These are phyloP conservation scores for Megalops atlanticus DNA, from an alignment of 2,113 vertebrate genomes.

Conservation along the genomic window DNA sequence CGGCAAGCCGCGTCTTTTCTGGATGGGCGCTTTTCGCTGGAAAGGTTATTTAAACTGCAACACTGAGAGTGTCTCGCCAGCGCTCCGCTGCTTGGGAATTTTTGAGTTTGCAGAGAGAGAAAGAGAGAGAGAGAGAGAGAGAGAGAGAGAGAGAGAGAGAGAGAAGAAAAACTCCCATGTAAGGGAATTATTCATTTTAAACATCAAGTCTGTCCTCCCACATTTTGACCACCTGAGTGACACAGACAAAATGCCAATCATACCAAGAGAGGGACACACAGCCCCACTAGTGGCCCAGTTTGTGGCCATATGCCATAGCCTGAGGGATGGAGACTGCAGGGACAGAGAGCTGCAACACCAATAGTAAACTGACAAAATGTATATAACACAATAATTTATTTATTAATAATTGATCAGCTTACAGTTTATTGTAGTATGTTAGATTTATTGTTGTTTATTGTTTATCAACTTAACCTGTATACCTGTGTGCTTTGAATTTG, in stretches of 20 bases:
- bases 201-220: not conserved
- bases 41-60: not conserved
- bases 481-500: no score
- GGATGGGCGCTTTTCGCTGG: not conserved
- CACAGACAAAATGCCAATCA: not conserved
- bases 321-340: not conserved
- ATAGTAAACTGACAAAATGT: no score
- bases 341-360: no score
- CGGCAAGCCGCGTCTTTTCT: not conserved
- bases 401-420: no score
- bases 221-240: not conserved
- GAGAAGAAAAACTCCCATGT: not conserved
- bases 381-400: not conserved
- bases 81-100: no score
- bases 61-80: no score
- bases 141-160: not conserved
- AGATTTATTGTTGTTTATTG: no score
- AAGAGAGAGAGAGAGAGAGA: not conserved
- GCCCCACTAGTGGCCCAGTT: not conserved
- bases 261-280: not conserved
- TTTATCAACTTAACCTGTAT: no score
- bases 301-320: not conserved
- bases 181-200: no score
- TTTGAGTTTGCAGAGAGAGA: no score
- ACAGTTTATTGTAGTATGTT: no score